Evolutionary conservation across 2,888 invertebrate species (phyloP), one percentile per base, ranked within the genome.

Genomic region (Apomyelois bistriatella): DNA sequence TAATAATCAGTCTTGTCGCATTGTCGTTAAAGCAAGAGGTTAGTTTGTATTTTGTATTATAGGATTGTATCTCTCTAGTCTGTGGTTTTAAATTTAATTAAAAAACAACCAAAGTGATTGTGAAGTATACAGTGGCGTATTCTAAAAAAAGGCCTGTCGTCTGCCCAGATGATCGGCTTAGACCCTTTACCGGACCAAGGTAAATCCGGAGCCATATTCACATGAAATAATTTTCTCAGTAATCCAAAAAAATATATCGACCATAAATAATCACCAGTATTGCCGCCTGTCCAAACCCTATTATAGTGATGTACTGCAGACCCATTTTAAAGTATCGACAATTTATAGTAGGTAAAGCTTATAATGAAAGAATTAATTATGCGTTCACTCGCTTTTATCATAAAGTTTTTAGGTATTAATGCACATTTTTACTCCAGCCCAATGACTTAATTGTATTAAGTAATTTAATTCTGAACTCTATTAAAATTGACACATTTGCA

Each of bases 151-250:
- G 7, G 28, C 42, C 4, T 17, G 16, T 35, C 28, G 16, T 46
- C 46, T 30, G 13, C 10, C 35, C 10, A n/a, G n/a, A 47, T 9
- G 49, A 32, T 32, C 32, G 7, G 40, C 37, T 42, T 36, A 36
- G 41, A 5, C 22, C 5, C n/a, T n/a, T n/a, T n/a, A 37, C 47
- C 6, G 40, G 46, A 40, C 36, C 5, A 37, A 16, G 43, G 28
- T 22, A 37, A 52, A 36, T 13, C 30, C 48, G 12, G 28, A 7
- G 3, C 22, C 42, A 17, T 36, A 72, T 65, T 72, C 70, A 74
- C 79, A 81, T 87, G 76, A 87, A 87, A 87, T 88, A 82, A 89
- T 88, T 87, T 89, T 74, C 79, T 71, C 66, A 79, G 79, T 87
- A 88, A 88, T 86, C 86, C 85, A 59, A 79, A 84, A n/a, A 89